Evolutionary conservation across 2,888 invertebrate species (phyloP), one percentile per base, ranked within the genome.

Genomic region (Xiphydria camelus): DNA sequence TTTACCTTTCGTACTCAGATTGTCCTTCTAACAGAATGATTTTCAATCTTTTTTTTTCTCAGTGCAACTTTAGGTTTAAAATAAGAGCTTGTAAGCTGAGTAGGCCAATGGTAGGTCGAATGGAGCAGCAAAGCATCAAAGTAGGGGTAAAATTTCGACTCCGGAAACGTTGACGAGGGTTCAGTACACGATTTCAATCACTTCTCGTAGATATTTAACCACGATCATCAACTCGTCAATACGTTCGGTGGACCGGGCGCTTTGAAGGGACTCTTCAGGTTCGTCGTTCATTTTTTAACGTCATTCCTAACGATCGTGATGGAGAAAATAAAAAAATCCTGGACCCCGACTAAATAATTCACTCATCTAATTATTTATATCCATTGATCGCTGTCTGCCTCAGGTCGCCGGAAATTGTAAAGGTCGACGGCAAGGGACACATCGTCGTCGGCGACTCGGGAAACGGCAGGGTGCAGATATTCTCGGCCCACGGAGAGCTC

Each of bases 391-490:
- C n/a, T 31, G 6, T 3, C 10, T 39, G 31, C 64, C 84, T 89
- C 66, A 80, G 86, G 62, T 84, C 85, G 44, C 88, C 89, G 0
- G 87, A 89, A 68, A 87, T 87, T 0, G 77, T 91, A 3, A 79
- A 85, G 0, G 82, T 88, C 0, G 90, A 90, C 66, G 81, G 81
- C 0, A 77, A 84, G 69, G 89, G 89, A 0, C 87, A 86, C 66
- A 85, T 91, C 25, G 75, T 89, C 1, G 88, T 91, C 0, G 90
- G 89, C 0, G 90, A 91, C 67, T 85, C 87, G 1, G 90, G 89
- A 0, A 90, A 90, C 66, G 84, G 84, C 25, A 78, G 90, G 4
- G 79, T 89, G 1, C 89, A 90, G 70, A 82, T 91, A 5, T 90
- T 89, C 66, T 82, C 85, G 46, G 83, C 83, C 0, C 83, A 85